Conservation (phyloP, 2,888 invertebrate species). For the Melinopterus prodromus region DNA sequence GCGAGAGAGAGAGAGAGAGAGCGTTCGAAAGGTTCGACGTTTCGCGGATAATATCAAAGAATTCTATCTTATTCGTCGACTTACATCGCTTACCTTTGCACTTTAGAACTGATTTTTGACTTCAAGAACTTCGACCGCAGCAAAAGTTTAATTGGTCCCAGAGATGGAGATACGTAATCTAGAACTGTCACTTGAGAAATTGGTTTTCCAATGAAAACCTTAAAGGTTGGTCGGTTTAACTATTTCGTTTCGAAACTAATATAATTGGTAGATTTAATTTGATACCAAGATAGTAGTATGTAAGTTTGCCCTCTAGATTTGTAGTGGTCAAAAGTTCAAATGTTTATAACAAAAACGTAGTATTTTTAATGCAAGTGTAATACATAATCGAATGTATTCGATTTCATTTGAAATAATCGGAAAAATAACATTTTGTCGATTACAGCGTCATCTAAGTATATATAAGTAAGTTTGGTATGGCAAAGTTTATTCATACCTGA, state of each 20-base stretch:
- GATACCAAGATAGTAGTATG: too few species aligned
- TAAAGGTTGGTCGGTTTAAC: not conserved
- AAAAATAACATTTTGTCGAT: too few species aligned
- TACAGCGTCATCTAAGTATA: too few species aligned
- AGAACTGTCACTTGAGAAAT: not conserved
- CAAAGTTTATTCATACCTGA: constrained; percentile 63
- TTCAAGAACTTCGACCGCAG: not conserved
- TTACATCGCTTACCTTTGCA: not conserved
- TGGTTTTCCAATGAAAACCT: not conserved
- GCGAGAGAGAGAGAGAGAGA: not conserved
- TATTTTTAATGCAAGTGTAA: too few species aligned
- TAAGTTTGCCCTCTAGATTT: too few species aligned
- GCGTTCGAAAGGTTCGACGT: not conserved
- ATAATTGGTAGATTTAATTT: not conserved
- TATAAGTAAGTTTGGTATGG: not conserved
- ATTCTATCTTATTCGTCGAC: not conserved
- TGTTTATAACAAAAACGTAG: too few species aligned
- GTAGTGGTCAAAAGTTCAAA: too few species aligned
- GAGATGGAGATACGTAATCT: not conserved
- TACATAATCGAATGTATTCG: too few species aligned
- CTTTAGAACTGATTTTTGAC: not conserved
- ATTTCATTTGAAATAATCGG: too few species aligned
- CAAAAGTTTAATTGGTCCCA: not conserved
- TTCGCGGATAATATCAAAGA: not conserved
- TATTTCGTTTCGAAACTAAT: not conserved